Base-by-base conservation (phyloP, 2,113 vertebrate species). In the Pedetes capensis region DNA sequence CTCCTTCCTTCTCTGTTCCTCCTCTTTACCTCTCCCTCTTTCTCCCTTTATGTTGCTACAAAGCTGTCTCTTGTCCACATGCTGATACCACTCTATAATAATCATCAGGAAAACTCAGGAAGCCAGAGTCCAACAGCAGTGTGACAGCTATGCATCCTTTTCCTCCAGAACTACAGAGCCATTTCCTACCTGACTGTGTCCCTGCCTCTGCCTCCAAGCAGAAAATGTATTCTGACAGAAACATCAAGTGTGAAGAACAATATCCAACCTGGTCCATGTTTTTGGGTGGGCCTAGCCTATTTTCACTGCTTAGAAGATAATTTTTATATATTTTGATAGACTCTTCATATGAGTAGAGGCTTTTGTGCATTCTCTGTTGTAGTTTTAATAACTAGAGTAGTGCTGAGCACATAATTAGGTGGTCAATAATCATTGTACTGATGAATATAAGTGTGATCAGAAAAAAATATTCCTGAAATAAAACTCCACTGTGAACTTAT, bases 391-490 rank as follows among this genome's bases (percentile, higher is more conserved):
- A 95, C 13, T 75, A 80, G 34, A 90, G 94, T 1, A 79, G 8
- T 47, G 39, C 29, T 27, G 27, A 79, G 89, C 32, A 92, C 51
- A 94, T 14, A 87, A 18, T 66, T 79, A 83, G 64, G 57, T 75
- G 7, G 34, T 94, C 83, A 91, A 69, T 78, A 80, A 90, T 69
- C 44, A 74, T 37, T 82, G 79, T 76, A 78, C 16, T 42, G 49
- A 83, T 51, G 23, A 93, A 44, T 75, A 82, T 66, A 14, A 90
- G 90, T 88, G 16, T 68, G 22, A 94, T 86, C n/a, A 47, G 29
- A 32, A 74, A 79, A 87, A 91, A 84, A 63, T 39, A 34, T 81
- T 93, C 66, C 29, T 80, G 32, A 79, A 92, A 91, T 94, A 92
- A 90, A 96, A 94, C 25, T 84, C 61, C 51, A 85, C 11, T 55